phyloP scores from a whole-genome alignment of 2,888 invertebrate genomes.

The Ceriagrion tenellum region DNA sequence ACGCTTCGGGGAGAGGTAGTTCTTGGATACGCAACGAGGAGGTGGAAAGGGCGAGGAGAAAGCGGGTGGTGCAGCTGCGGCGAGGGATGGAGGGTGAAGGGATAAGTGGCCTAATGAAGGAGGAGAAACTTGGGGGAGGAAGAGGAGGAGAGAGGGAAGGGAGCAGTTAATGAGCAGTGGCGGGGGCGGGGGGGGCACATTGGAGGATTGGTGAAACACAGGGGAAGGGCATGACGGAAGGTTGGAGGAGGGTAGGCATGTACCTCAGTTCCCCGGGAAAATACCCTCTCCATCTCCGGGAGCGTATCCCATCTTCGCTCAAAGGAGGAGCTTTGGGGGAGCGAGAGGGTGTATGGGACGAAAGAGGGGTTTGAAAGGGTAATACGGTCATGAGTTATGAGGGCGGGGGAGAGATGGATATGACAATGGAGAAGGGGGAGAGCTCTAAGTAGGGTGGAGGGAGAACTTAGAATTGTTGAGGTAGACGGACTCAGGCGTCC shows the following conservation, averaged over 20 bases:
- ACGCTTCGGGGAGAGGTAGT: neutral
- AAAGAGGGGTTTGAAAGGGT: neutral
- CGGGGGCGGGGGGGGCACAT: neutral
- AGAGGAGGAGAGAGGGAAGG: neutral
- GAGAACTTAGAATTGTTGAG: neutral
- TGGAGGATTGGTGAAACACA: neutral
- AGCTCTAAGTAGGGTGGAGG: neutral
- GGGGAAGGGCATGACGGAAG: neutral
- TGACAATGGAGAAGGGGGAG: neutral
- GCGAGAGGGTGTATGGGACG: neutral
- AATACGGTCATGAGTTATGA: constrained; percentile 50
- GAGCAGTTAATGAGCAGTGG: constrained; percentile 18
- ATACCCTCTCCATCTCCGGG: neutral
- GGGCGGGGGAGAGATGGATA: neutral
- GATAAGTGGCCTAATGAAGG: constrained; percentile 21
- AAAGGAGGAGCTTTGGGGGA: neutral
- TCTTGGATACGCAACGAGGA: neutral
- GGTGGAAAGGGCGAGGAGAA: constrained; percentile 25
- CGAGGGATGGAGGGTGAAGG: neutral
- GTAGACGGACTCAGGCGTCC: constrained; percentile 25
- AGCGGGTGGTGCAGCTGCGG: neutral
- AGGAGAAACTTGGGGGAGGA: neutral
- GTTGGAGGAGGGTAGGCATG: neutral
- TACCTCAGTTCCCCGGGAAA: neutral
- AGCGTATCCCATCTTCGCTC: neutral